phyloP scores from a whole-genome alignment of 2,888 invertebrate genomes.

The Acrocera orbiculus region DNA sequence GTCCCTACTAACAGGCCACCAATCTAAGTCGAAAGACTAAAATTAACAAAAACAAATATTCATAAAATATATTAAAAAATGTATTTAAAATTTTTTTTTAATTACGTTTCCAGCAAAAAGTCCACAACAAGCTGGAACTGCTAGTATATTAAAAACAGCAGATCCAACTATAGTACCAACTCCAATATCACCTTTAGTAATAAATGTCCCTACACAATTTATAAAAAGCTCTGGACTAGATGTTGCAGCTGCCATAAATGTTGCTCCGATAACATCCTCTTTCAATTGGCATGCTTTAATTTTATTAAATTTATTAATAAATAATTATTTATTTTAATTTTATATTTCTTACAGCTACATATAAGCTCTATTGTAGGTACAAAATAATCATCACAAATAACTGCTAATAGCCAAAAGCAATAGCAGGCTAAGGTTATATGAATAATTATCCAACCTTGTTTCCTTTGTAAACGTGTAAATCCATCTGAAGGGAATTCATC shows the following conservation, averaged over 20 bases:
- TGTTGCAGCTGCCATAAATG: constrained; percentile 80
- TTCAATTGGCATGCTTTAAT: constrained; percentile 41
- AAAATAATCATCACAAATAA: constrained; percentile 73
- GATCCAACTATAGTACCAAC: constrained; percentile 62
- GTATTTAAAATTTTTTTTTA: no score
- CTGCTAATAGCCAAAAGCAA: constrained; percentile 60
- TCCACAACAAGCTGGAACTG: constrained; percentile 60
- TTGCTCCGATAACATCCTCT: constrained; percentile 71
- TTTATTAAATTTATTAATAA: not conserved
- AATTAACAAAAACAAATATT: constrained; percentile 8
- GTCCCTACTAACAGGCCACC: constrained; percentile 64
- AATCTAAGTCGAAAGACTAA: constrained; percentile 48
- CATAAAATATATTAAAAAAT: no score
- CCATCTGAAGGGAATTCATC: constrained; percentile 65
- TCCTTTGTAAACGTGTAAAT: constrained; percentile 45
- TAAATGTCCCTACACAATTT: constrained; percentile 63
- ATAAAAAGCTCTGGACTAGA: constrained; percentile 77
- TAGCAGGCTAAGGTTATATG: constrained; percentile 35
- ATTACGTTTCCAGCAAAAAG: constrained; percentile 40
- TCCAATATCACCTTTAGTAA: constrained; percentile 58
- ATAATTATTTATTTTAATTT: not conserved
- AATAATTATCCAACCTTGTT: constrained; percentile 21
- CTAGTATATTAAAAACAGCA: constrained; percentile 61
- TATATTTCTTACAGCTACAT: constrained; percentile 47
- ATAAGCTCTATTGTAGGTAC: constrained; percentile 71